Evolutionary conservation across 2,113 vertebrate genomes (phyloP).

Genomic region (Donacobius atricapilla): DNA sequence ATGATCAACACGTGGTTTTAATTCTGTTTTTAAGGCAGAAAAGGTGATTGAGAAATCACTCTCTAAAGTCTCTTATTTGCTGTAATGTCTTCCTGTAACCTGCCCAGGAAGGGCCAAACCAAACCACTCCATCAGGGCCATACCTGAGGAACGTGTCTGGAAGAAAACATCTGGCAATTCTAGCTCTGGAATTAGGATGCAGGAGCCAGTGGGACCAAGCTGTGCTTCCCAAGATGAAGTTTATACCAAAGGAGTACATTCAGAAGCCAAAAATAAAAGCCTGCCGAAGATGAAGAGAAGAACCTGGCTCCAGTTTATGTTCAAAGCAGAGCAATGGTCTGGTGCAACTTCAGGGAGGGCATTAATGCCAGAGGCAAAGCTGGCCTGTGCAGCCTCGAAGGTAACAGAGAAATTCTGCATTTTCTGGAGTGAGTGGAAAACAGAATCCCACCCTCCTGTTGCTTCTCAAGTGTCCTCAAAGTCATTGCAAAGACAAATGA

Average conservation of each 20-base stretch:
- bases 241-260: not conserved
- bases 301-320: not conserved
- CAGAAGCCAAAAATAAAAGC: not conserved
- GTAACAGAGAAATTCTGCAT: not conserved
- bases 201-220: not conserved
- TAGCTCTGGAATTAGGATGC: not conserved
- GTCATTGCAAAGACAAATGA: not conserved
- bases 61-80: not conserved
- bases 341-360: not conserved
- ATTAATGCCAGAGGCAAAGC: not conserved
- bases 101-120: not conserved
- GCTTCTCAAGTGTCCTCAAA: not conserved
- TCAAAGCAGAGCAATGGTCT: not conserved
- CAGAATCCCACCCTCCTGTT: not conserved
- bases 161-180: not conserved
- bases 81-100: not conserved
- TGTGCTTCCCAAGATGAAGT: not conserved
- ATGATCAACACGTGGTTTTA: not conserved
- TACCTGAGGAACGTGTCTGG: not conserved
- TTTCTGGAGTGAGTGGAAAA: not conserved
- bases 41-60: not conserved
- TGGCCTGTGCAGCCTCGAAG: not conserved
- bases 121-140: not conserved
- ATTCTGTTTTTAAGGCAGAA: not conserved
- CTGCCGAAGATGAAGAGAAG: not conserved